phyloP scores from a whole-genome alignment of 2,797 vertebrate genomes.

The Hydrophis major region DNA sequence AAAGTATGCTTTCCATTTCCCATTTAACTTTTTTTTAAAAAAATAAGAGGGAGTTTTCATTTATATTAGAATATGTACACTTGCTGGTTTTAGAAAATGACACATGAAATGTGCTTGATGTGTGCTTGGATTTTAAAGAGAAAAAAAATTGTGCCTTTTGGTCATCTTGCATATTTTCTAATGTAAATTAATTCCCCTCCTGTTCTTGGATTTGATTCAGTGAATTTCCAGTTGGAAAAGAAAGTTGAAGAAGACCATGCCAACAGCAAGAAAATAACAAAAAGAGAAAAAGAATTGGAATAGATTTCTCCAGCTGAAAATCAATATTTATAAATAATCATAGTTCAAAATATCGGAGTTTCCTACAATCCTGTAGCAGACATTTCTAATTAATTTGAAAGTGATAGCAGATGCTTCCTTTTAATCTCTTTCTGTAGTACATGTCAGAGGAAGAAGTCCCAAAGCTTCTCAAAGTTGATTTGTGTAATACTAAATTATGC shows the following conservation, averaged over 20 bases:
- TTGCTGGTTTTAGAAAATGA: not conserved
- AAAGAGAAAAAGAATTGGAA: not conserved
- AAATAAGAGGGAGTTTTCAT: not conserved
- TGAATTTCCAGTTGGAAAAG: not conserved
- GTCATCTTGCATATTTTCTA: not conserved
- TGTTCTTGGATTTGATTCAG: not conserved
- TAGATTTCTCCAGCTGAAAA: not conserved
- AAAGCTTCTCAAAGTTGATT: not conserved
- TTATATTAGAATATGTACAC: not conserved
- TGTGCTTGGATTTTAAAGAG: not conserved
- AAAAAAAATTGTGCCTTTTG: not conserved
- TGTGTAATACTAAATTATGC: not conserved
- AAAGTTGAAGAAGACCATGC: not conserved
- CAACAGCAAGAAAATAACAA: not conserved
- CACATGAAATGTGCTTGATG: not conserved
- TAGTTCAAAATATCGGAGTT: not conserved
- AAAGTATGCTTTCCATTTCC: not conserved
- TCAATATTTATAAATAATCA: not conserved
- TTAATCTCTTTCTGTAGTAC: not conserved
- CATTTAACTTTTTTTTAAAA: not conserved
- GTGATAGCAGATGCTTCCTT: not conserved
- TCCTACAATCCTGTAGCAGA: not conserved
- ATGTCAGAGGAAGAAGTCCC: not conserved
- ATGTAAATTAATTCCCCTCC: not conserved
- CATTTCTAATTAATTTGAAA: not conserved